Evolutionary conservation across 2,113 vertebrate genomes (phyloP).

Genomic region (Toxotes chatareus): DNA sequence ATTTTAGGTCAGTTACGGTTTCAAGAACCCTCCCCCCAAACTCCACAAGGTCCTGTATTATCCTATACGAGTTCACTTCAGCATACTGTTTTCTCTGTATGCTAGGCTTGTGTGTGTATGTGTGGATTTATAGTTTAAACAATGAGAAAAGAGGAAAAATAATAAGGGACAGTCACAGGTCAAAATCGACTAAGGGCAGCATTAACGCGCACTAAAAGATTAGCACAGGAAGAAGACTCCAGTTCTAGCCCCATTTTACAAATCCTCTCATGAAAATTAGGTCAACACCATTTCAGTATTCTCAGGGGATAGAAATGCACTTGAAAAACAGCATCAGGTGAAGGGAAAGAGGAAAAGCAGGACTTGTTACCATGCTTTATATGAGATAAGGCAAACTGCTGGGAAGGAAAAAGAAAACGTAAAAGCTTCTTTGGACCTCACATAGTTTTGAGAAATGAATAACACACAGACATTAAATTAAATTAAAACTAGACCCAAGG

Average conservation of each 20-base stretch:
- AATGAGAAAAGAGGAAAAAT: neutral
- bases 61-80: neutral
- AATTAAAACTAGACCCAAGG: constrained; percentile 66
- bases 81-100: neutral
- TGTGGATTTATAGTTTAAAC: neutral
- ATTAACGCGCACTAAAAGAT: constrained; percentile 38
- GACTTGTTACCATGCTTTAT: constrained; percentile 26
- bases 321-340: constrained; percentile 59
- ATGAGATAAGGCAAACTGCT: constrained; percentile 42
- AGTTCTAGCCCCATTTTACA: constrained; percentile 51
- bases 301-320: constrained; percentile 39
- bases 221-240: constrained; percentile 28
- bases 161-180: constrained; percentile 22
- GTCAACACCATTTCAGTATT: constrained; percentile 59
- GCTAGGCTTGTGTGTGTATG: neutral
- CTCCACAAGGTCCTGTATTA: neutral
- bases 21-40: neutral
- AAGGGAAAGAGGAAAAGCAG: constrained; percentile 17
- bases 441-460: constrained; percentile 30
- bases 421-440: constrained; percentile 23
- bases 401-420: neutral
- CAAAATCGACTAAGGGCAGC: constrained; percentile 22
- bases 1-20: neutral
- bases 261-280: constrained; percentile 67
- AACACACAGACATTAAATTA: constrained; percentile 50